These are phyloP conservation scores for Excalfactoria chinensis DNA, from an alignment of 2,113 vertebrate genomes.

Conservation along the genomic window DNA sequence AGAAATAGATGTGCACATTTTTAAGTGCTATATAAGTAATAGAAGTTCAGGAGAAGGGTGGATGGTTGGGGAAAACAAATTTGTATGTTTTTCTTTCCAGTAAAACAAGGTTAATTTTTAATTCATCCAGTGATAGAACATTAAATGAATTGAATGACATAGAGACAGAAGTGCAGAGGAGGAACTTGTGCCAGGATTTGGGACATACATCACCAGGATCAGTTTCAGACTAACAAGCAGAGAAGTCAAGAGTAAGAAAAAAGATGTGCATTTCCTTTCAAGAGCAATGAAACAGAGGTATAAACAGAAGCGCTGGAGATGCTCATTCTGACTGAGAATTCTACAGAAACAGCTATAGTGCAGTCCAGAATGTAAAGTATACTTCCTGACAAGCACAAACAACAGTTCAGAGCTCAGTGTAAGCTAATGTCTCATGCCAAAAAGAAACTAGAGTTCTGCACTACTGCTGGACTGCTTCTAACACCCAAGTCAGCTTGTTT, in stretches of 20 bases:
- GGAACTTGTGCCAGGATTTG: background rate
- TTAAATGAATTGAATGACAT: background rate
- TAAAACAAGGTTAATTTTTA: background rate
- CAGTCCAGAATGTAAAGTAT: background rate
- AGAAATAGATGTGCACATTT: background rate
- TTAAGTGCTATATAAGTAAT: background rate
- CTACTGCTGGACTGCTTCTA: background rate
- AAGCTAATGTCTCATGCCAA: background rate
- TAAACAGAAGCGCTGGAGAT: background rate
- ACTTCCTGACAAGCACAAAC: background rate
- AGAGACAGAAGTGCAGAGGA: background rate
- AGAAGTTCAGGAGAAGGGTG: background rate
- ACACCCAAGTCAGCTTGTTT: background rate
- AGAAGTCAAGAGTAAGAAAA: background rate
- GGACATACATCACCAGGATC: background rate
- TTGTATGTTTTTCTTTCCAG: background rate
- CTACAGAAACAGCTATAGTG: background rate
- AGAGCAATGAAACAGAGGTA: background rate
- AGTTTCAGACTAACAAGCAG: constrained; percentile 9
- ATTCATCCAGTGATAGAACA: background rate
- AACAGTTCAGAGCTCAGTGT: background rate
- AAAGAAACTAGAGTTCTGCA: background rate
- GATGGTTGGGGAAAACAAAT: background rate
- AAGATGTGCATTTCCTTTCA: background rate
- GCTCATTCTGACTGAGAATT: background rate